phyloP scores from a whole-genome alignment of 1,140 invertebrate species.

The Tetraneura akinire region DNA sequence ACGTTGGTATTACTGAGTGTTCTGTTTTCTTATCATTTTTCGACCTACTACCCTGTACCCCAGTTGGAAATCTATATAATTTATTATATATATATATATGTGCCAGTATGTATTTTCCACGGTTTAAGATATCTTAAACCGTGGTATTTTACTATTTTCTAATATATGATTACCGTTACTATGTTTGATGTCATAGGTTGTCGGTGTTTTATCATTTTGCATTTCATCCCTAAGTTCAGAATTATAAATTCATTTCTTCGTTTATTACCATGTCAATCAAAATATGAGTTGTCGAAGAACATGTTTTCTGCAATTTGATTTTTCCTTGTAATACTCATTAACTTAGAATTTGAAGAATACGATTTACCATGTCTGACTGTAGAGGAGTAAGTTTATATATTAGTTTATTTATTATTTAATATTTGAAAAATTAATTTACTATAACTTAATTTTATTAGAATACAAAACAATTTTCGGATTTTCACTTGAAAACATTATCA shows the following conservation, averaged over 20 bases:
- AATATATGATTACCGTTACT: neutral
- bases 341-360: too few species aligned
- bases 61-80: too few species aligned
- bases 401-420: neutral
- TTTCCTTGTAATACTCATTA: neutral
- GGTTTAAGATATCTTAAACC: too few species aligned
- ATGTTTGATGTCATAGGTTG: neutral
- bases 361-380: neutral
- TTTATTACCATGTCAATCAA: neutral
- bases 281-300: neutral
- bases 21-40: too few species aligned
- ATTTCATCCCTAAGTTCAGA: conserved; percentile 12
- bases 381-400: conserved; percentile 28
- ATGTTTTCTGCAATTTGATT: conserved; percentile 23
- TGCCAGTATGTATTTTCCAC: too few species aligned
- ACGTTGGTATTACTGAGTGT: too few species aligned
- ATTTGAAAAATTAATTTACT: neutral
- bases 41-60: too few species aligned
- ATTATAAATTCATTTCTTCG: neutral
- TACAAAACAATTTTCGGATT: conserved; percentile 39
- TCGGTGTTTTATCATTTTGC: conserved; percentile 32
- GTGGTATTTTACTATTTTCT: too few species aligned
- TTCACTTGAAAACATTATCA: conserved; percentile 30
- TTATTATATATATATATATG: too few species aligned
- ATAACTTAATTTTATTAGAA: conserved; percentile 18